Conservation (phyloP, 2,797 vertebrate genomes). For the Anas capensis region DNA sequence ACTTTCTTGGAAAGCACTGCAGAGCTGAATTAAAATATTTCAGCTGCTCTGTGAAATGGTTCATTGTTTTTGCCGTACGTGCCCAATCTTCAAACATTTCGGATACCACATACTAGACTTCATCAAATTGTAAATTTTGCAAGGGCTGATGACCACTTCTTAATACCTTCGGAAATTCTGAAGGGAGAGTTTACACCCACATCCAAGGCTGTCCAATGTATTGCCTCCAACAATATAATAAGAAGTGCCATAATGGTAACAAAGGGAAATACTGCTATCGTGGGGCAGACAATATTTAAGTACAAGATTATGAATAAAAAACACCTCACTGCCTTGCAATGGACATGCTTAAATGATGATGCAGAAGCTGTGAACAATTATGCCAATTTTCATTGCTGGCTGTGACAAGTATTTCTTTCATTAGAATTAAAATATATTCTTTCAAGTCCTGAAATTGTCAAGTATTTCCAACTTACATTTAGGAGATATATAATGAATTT, state of each 20-base stretch:
- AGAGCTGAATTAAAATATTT: conserved; percentile 70
- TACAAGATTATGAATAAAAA: not conserved
- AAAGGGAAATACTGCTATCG: not conserved
- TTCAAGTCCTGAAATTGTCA: conserved; percentile 3
- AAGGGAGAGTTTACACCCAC: not conserved
- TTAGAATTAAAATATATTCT: conserved; percentile 28
- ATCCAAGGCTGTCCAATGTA: not conserved
- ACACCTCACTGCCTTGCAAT: not conserved
- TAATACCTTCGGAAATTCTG: not conserved
- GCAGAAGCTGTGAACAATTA: conserved; percentile 44
- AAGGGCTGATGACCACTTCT: not conserved
- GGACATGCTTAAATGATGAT: not conserved
- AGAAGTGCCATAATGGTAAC: not conserved
- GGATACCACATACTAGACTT: not conserved
- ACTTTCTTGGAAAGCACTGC: conserved; percentile 71
- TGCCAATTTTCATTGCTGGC: not conserved
- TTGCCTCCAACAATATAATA: not conserved
- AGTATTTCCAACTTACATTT: not conserved
- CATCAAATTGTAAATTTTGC: not conserved
- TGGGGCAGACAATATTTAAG: not conserved
- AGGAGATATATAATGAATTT: not conserved
- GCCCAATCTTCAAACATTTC: not conserved
- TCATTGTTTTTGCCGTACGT: conserved; percentile 17
- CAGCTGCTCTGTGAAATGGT: conserved; percentile 52
- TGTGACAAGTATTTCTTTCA: conserved; percentile 15